Evolutionary conservation across 92 coral and sea anemone genomes (phyloP).

Genomic region (Palythoa grandiflora): DNA sequence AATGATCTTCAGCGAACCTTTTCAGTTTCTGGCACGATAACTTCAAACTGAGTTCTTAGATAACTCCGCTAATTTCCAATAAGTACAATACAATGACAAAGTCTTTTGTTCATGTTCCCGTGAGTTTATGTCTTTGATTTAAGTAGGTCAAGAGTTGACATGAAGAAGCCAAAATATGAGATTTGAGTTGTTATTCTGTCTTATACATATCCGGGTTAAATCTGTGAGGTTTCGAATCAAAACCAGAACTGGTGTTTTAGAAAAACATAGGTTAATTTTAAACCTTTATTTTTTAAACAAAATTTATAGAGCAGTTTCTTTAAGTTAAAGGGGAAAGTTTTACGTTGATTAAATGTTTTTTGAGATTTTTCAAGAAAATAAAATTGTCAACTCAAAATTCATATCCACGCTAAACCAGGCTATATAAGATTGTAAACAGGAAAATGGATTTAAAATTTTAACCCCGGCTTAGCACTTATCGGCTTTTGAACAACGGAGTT

Average conservation of each 20-base stretch:
- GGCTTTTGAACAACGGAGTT: neutral
- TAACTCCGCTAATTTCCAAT: neutral
- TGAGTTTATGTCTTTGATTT: conserved; percentile 2
- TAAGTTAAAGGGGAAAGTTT: too few species aligned
- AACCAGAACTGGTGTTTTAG: too few species aligned
- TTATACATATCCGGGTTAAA: neutral
- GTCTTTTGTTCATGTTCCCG: neutral
- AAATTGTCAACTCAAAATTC: too few species aligned
- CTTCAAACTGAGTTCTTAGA: neutral
- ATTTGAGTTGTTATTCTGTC: neutral
- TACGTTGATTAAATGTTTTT: too few species aligned
- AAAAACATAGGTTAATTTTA: too few species aligned
- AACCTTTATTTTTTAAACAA: too few species aligned
- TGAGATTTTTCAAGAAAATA: too few species aligned
- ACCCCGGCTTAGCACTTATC: neutral
- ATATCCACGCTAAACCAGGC: too few species aligned
- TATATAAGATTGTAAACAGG: neutral
- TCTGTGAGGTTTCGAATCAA: neutral
- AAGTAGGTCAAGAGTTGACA: neutral
- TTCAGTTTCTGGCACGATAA: too few species aligned
- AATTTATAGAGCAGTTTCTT: too few species aligned
- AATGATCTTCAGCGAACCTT: too few species aligned
- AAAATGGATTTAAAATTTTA: too few species aligned
- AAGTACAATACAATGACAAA: neutral
- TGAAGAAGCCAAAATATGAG: neutral